Conservation (phyloP, 2,888 invertebrate genomes). For the Camponotus fellah region DNA sequence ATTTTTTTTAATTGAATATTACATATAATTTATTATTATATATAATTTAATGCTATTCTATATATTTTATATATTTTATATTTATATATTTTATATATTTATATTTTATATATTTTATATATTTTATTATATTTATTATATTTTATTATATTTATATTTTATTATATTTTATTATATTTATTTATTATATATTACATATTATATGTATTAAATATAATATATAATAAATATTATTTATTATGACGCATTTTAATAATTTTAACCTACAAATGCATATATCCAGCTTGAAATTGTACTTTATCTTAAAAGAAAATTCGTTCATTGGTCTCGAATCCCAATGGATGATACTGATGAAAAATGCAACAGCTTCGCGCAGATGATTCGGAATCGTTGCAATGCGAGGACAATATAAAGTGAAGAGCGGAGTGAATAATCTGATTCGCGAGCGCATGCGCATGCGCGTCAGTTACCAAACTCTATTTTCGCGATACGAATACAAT, state of each 20-base stretch:
- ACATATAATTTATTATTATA: too few species aligned
- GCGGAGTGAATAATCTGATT: conserved; percentile 12
- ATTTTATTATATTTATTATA: too few species aligned
- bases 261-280: neutral
- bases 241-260: neutral
- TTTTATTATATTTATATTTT: too few species aligned
- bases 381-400: conserved; percentile 10
- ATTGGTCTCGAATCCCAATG: neutral
- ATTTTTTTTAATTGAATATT: too few species aligned
- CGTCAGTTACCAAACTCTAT: conserved; percentile 28
- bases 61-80: too few species aligned
- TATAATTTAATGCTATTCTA: too few species aligned
- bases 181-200: neutral
- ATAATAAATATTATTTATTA: too few species aligned
- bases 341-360: conserved; percentile 30
- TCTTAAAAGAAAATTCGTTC: neutral
- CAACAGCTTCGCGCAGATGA: conserved; percentile 10
- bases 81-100: too few species aligned
- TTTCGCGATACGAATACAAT: conserved; percentile 28
- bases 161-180: neutral
- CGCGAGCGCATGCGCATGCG: conserved; percentile 14
- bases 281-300: conserved; percentile 7
- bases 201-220: neutral
- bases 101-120: too few species aligned
- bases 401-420: conserved; percentile 4